Conservation (phyloP, 2,797 vertebrate species). For the Ambastaia sidthimunki region DNA sequence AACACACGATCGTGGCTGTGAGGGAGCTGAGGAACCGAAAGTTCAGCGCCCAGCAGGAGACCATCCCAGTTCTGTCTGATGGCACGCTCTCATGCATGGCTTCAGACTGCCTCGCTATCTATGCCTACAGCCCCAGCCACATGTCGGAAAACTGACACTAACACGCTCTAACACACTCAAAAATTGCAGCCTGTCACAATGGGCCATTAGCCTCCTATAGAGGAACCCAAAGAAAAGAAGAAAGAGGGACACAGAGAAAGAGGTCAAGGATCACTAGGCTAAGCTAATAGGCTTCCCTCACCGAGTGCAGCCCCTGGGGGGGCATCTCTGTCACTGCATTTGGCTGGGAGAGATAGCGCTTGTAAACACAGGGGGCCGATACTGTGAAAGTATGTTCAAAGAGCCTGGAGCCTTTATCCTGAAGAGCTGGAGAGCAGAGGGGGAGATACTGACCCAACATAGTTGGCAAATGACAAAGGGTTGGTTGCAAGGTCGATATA, state of each 20-base stretch:
- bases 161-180: constrained; percentile 25
- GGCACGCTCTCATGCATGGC: constrained; percentile 21
- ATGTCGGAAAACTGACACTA: constrained; percentile 24
- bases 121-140: constrained; percentile 18
- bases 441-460: neutral
- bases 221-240: constrained; percentile 39
- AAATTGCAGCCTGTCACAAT: constrained; percentile 60
- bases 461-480: constrained; percentile 7
- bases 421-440: neutral
- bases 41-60: constrained; percentile 49
- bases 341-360: constrained; percentile 9
- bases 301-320: constrained; percentile 57
- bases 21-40: constrained; percentile 36
- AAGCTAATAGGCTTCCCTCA: constrained; percentile 72
- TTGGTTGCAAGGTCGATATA: neutral
- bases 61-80: constrained; percentile 20
- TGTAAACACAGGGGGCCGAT: constrained; percentile 18
- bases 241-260: constrained; percentile 11
- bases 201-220: constrained; percentile 60
- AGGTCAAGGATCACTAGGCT: constrained; percentile 56
- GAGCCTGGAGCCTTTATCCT: constrained; percentile 13
- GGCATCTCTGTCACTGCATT: constrained; percentile 6
- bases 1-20: neutral
- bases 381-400: constrained; percentile 17
- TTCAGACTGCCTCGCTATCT: constrained; percentile 18